Conservation (phyloP, 2,113 vertebrate genomes). For the Australoheros scitulus region DNA sequence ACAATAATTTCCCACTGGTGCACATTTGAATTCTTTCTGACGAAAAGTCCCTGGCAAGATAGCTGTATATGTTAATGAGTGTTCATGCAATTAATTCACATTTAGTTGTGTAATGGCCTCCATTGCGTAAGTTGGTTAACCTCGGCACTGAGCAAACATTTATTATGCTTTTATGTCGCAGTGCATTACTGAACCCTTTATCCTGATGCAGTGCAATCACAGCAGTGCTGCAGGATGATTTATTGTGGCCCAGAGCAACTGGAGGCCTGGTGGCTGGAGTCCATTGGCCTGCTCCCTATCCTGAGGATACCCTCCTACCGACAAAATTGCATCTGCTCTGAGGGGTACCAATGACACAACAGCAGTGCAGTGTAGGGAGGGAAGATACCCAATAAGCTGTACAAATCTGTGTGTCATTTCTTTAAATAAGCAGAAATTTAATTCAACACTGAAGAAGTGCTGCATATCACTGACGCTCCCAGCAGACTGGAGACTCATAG, state of each 20-base stretch:
- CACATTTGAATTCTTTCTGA: conserved; percentile 5
- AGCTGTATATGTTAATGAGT: neutral
- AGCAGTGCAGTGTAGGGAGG: neutral
- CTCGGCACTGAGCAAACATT: conserved; percentile 23
- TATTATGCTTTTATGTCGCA: conserved; percentile 27
- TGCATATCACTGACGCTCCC: neutral
- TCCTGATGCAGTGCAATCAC: conserved; percentile 17
- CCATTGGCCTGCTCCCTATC: neutral
- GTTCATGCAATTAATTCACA: conserved; percentile 36
- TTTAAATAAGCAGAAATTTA: neutral
- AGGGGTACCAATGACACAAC: conserved; percentile 18
- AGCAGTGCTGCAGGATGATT: conserved; percentile 14
- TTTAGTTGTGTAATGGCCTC: conserved; percentile 28
- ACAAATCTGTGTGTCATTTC: neutral
- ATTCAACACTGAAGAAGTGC: neutral
- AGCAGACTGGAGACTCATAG: neutral
- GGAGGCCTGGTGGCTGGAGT: conserved; percentile 7
- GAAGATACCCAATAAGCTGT: neutral
- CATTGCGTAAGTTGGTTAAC: conserved; percentile 35
- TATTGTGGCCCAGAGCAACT: conserved; percentile 14
- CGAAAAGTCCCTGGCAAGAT: conserved; percentile 1
- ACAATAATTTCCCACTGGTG: neutral
- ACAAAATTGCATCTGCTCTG: neutral
- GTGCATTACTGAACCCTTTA: conserved; percentile 21
- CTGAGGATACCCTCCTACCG: neutral